Evolutionary conservation across 2,113 vertebrate species (phyloP), one percentile per base, ranked within the genome.

Genomic region (Spea bombifrons): DNA sequence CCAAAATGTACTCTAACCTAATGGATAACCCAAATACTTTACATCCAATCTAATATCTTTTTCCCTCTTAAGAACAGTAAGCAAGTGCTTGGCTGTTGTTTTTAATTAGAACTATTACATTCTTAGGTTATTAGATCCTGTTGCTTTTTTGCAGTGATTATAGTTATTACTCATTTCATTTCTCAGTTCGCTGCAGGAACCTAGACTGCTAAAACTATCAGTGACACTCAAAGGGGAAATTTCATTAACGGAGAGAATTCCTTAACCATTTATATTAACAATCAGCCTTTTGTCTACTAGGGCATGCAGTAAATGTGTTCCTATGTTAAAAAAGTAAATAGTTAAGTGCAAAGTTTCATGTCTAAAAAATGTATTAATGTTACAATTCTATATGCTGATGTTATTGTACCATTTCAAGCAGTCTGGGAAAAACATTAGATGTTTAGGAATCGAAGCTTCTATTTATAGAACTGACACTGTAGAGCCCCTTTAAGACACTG

Each of bases 101-200:
- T 75, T 75, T 75, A 75, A 75, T 75, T 75, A 75, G n/a, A 67
- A 63, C 43, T 75, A 66, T 75, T 67, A 30, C 64, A 67, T 55
- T 44, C n/a, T 66, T 30, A 12, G 43, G 46, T 67, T 66, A 67
- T 75, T 75, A 75, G 74, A 67, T 75, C 74, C 65, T 75, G 74
- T 75, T 75, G 74, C 49, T 75, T 75, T 75, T 15, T 30, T 53
- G 17, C 74, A 55, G 66, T 75, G 74, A 75, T 75, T 75, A 75
- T 75, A 67, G 49, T 66, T 75, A 75, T 75, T 66, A 75, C 67
- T 75, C 74, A 75, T 67, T 75, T 67, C 74, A 75, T 75, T 66
- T 75, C 64, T 67, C 8, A 55, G 12, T 49, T 16, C 64, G 55
- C 49, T 5, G 9, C 50, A 75, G 12, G 64, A 75, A 67, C 45